Evolutionary conservation across 2,888 invertebrate genomes (phyloP), one percentile per base, ranked within the genome.

Genomic region (Megalurothrips usitatus): DNA sequence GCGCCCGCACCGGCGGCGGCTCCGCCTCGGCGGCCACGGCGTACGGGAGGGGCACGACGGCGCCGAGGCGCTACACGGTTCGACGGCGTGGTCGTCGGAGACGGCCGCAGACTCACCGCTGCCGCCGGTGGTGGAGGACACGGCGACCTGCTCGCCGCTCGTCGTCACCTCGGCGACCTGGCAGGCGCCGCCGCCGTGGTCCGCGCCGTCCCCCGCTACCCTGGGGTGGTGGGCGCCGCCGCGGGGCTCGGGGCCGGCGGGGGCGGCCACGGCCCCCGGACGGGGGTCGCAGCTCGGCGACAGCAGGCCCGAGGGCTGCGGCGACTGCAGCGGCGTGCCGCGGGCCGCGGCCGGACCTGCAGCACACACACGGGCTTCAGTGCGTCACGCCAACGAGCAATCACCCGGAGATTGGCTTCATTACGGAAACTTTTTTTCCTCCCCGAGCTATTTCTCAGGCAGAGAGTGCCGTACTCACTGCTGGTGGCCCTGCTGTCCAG

Each of bases 141-240:
- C 68, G 26, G 68, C 58, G 58, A 11, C 11, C 68, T 75, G 68
- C 68, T 75, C 68, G 68, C 68, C 68, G 68, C 68, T 75, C 23
- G 68, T 75, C 68, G 68, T 75, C 68, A 75, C 68, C 26, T 75
- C 68, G 68, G 68, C 68, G 23, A 75, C 68, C 68, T 75, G 68
- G 68, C 68, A 75, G 68, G 68, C 68, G 23, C 68, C 11, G 23
- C 26, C 68, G 12, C 9, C 68, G 10, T 26, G 68, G 26, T 26
- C 23, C 26, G 8, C 68, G 34, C 34, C 6, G 34, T 43, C 34
- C 34, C 3, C 34, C 34, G 34, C 6, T 6, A 2, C 6, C 3
- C 34, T 2, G 34, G 2, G 34, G 34, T 43, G 34, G 34, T 2
- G 34, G 34, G 34, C 34, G 34, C 17, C 52, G 52, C 52, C 17